These are phyloP conservation scores for Caenorhabditis remanei DNA, from an alignment of 1,140 invertebrate genomes.

Conservation along the genomic window DNA sequence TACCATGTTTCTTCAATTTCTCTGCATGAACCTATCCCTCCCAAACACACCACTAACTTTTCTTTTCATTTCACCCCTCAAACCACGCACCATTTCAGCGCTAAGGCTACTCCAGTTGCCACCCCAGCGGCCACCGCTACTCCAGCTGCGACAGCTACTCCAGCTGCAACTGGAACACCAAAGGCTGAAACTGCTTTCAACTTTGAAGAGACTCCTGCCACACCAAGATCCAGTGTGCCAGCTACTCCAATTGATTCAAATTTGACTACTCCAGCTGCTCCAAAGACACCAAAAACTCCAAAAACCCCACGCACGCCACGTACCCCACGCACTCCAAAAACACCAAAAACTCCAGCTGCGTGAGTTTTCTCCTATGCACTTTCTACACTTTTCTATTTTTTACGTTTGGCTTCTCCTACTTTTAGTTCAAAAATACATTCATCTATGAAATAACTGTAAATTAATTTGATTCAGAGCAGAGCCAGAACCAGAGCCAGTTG, in stretches of 20 bases:
- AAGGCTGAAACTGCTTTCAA: constrained; percentile 62
- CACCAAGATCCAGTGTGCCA: constrained; percentile 66
- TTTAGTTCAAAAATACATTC: background rate
- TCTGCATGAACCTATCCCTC: background rate
- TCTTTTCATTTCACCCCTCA: background rate
- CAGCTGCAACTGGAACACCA: constrained; percentile 62
- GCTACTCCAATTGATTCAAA: constrained; percentile 9
- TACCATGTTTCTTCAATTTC: background rate
- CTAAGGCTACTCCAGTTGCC: constrained; percentile 57
- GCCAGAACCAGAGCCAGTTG: constrained; percentile 61
- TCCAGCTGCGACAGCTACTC: constrained; percentile 49
- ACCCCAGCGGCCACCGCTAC: constrained; percentile 59
- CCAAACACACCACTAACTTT: background rate
- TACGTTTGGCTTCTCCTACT: background rate
- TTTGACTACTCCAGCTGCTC: constrained; percentile 71
- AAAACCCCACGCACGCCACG: constrained; percentile 65
- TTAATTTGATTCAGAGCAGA: background rate
- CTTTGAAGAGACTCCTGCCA: constrained; percentile 70
- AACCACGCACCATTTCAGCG: background rate
- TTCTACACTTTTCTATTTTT: background rate
- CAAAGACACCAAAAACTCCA: constrained; percentile 58
- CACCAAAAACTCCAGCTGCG: constrained; percentile 67
- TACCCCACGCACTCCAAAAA: constrained; percentile 72
- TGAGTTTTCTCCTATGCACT: background rate
- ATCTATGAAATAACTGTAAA: too few species aligned